Conservation (phyloP, 2,797 vertebrate genomes). For the Natrix natrix region DNA sequence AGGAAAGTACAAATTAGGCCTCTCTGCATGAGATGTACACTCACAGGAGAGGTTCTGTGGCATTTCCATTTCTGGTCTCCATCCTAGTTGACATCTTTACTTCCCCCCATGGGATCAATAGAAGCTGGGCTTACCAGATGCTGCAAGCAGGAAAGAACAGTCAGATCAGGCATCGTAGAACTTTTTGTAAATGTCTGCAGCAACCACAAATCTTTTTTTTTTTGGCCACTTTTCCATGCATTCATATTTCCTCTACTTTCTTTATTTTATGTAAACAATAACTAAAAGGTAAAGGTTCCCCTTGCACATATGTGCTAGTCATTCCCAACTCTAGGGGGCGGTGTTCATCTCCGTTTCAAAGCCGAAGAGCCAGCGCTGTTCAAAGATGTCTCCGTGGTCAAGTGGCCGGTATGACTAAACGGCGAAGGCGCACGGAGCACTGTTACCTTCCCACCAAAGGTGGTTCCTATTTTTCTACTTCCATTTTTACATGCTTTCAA, state of each 20-base stretch:
- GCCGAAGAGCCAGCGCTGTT: no score
- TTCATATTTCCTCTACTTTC: neutral
- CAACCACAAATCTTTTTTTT: neutral
- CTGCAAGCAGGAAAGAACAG: neutral
- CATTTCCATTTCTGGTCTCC: conserved; percentile 31
- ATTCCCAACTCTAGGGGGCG: no score
- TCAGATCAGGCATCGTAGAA: neutral
- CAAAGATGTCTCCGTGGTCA: no score
- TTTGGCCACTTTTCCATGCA: neutral
- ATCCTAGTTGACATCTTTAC: conserved; percentile 4
- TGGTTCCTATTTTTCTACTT: no score
- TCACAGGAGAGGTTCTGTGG: conserved; percentile 11
- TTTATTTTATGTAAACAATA: neutral
- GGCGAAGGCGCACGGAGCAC: no score
- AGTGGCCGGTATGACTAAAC: no score
- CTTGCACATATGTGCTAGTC: no score
- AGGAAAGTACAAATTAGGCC: neutral
- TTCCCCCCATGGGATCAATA: conserved; percentile 21
- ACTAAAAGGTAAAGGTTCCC: no score
- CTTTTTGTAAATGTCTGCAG: neutral
- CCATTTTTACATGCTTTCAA: no score
- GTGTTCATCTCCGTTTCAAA: no score
- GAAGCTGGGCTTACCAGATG: neutral
- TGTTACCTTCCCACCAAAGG: no score
- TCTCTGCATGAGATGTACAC: neutral